Evolutionary conservation across 2,113 vertebrate species (phyloP), one percentile per base, ranked within the genome.

Genomic region (Petrocephalus zakoni): DNA sequence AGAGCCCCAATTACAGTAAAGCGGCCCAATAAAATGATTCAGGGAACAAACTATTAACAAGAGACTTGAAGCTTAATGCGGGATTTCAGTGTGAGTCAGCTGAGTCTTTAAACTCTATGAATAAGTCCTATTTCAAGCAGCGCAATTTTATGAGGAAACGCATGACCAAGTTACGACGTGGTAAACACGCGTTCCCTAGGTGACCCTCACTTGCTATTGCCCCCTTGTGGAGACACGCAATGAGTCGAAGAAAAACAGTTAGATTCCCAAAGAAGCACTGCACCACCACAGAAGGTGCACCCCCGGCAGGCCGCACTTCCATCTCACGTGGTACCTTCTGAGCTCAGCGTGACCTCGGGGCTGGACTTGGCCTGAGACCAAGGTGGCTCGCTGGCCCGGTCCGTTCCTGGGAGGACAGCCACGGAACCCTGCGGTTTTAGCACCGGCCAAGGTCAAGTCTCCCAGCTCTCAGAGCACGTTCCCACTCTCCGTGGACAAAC

Each of bases 261-360:
- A 53, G n/a, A 13, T 15, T 10, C 5, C 25, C 64, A 78, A 47
- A 53, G 25, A 21, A 21, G 78, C 22, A 46, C 10, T 19, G 52
- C 64, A 89, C 64, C 75, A 11, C 11, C 22, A 47, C 6, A 21
- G 82, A n/a, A 56, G 34, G 56, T 2, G 83, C 85, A 87, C 19
- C 37, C 85, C 88, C n/a, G 49, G 42, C 72, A 1, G 8, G 84
- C 90, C 90, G 58, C 49, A 49, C 47, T 55, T 6, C 84, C 53
- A 87, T 5, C 46, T n/a, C 82, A 78, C 25, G 37, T 9, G 47
- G 92, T 95, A 95, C 95, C 95, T 94, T 95, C 94, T 87, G 93
- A 94, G 91, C 94, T 96, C 89, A 95, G 93, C 86, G 87, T 91
- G 88, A 95, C 94, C 88, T 94, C 94, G 58, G 83, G 90, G 84